Base-by-base conservation (phyloP, 2,113 vertebrate species). In the Phaethon lepturus region DNA sequence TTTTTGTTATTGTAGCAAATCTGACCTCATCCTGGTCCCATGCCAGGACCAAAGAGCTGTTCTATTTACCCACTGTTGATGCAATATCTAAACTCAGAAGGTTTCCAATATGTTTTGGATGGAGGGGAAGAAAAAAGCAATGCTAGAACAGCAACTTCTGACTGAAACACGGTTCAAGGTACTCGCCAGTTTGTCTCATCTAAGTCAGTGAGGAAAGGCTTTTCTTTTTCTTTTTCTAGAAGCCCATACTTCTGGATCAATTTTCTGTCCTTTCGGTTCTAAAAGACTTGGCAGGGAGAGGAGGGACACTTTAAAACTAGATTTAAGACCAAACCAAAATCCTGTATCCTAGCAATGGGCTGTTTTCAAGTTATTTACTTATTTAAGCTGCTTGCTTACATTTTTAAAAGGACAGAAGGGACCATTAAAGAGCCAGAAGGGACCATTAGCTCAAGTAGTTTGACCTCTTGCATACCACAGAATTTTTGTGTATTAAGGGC, bases 11-110 rank as follows among this genome's bases (percentile, higher is more conserved):
- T 81, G 81, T 90, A 84, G 62, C 59, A 82, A 81, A 84, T 64
- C 35, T 97, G 97, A 98, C 29, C 68, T 97, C 96, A 98, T 92
- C 62, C 49, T 97, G 95, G 84, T 94, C 31, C 14, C 10, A 22
- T 59, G 94, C 95, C 97, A 97, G 66, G 47, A 31, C 5, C 79
- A 88, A 75, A 80, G 28, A 33, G 45, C 44, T 47, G 58, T 62
- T 84, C 47, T 86, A 11, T 97, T 92, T 87, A 84, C 49, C 79
- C 44, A 17, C 44, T 86, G 59, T 67, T 90, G 88, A 88, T 52
- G 85, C 50, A 95, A 45, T 53, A 67, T 25, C 55, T 81, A 72
- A 79, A 59, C 45, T 91, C n/a, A 56, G 71, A 88, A 77, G 5
- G 2, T 95, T 31, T 33, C 49, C 60, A 59, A 64, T 77, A 83